phyloP scores from a whole-genome alignment of 2,888 invertebrate species.

The Drosophila greeni region DNA sequence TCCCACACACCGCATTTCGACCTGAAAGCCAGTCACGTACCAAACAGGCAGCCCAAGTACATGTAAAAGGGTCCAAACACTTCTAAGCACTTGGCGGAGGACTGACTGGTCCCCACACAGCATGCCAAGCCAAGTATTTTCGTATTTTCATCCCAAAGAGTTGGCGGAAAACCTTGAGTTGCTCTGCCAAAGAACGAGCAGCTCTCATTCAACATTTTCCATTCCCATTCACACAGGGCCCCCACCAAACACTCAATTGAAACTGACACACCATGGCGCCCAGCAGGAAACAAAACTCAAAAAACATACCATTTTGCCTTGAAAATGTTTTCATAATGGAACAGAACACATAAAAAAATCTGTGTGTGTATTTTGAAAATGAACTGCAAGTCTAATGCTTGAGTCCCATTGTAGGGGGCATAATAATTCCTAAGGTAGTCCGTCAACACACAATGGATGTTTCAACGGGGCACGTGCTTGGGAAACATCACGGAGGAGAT shows the following conservation, averaged over 20 bases:
- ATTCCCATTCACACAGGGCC: conserved; percentile 7
- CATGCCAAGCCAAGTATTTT: conserved; percentile 20
- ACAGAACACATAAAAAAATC: conserved; percentile 29
- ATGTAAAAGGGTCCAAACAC: conserved; percentile 30
- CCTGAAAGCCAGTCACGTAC: conserved; percentile 45
- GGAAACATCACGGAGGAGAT: neutral
- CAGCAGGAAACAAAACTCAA: conserved; percentile 26
- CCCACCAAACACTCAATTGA: conserved; percentile 48
- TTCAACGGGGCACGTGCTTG: conserved; percentile 33
- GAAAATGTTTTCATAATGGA: conserved; percentile 48
- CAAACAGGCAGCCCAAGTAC: conserved; percentile 34
- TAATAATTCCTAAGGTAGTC: conserved; percentile 23
- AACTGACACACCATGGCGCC: conserved; percentile 46
- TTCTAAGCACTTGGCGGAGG: conserved; percentile 20
- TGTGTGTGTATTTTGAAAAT: conserved; percentile 25
- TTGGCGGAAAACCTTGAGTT: conserved; percentile 59
- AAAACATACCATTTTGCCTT: conserved; percentile 40
- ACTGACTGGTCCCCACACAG: neutral
- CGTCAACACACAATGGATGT: conserved; percentile 26
- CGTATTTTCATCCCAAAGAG: conserved; percentile 33
- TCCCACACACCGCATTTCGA: conserved; percentile 19
- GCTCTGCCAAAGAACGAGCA: conserved; percentile 26
- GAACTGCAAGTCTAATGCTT: conserved; percentile 34
- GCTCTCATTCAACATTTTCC: conserved; percentile 9
- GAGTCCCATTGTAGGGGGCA: conserved; percentile 18